Conservation (phyloP, 2,797 vertebrate genomes). For the Ataeniobius toweri region DNA sequence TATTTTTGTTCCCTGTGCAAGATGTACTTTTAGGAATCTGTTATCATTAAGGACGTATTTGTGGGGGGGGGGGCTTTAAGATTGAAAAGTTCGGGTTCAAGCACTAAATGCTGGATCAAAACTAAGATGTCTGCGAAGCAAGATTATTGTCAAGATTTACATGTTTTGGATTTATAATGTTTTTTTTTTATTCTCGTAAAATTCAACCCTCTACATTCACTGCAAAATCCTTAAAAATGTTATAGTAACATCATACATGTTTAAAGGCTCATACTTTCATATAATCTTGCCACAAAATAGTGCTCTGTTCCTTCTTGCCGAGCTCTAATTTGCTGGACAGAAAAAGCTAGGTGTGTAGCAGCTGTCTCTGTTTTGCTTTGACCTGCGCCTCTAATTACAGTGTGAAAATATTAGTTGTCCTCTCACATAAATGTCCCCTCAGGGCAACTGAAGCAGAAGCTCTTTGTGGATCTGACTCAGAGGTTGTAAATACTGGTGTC, state of each 20-base stretch:
- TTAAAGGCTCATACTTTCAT: background rate
- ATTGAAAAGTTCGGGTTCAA: background rate
- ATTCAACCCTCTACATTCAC: background rate
- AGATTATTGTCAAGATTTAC: background rate
- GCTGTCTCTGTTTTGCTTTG: constrained; percentile 61
- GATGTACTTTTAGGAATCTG: too few species aligned
- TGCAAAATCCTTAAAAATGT: background rate
- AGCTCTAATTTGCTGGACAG: constrained; percentile 28
- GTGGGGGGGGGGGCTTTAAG: background rate
- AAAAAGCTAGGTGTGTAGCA: constrained; percentile 20
- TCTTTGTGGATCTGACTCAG: constrained; percentile 45
- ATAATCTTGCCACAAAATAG: constrained; percentile 1
- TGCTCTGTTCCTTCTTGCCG: constrained; percentile 15
- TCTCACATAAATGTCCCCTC: constrained; percentile 68
- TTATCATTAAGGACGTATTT: too few species aligned
- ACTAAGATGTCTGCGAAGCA: background rate
- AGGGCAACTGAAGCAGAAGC: constrained; percentile 62
- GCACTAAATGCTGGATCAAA: background rate
- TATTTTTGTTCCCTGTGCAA: too few species aligned
- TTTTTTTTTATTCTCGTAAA: background rate
- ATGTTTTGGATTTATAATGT: background rate
- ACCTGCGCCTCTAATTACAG: constrained; percentile 74
- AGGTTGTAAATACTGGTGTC: constrained; percentile 62
- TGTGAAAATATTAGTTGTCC: constrained; percentile 72
- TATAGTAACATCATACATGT: background rate